phyloP scores from a whole-genome alignment of 2,797 vertebrate genomes.

The Geotria australis region DNA sequence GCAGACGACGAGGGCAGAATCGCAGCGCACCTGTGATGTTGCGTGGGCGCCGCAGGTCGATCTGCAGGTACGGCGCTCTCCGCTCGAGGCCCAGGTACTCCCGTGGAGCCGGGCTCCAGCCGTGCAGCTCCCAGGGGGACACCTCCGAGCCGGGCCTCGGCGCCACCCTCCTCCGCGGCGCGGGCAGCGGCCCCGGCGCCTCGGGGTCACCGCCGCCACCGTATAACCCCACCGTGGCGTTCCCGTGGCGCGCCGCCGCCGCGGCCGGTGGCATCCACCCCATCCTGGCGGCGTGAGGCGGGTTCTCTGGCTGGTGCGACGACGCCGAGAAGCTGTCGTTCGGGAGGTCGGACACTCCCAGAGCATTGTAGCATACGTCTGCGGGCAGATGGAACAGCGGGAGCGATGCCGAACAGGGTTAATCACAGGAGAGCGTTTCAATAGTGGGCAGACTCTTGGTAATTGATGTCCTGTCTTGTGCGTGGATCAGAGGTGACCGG shows the following conservation, averaged over 20 bases:
- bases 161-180: not conserved
- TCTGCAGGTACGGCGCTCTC: slow-evolving; percentile 5
- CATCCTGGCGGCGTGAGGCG: slow-evolving; percentile 8
- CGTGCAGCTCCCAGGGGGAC: slow-evolving; percentile 12
- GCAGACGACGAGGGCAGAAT: too few species aligned
- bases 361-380: slow-evolving; percentile 36
- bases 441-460: too few species aligned
- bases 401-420: slow-evolving; percentile 4
- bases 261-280: not conserved
- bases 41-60: slow-evolving; percentile 20
- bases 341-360: slow-evolving; percentile 22
- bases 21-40: slow-evolving; percentile 35
- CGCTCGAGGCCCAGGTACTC: slow-evolving; percentile 12
- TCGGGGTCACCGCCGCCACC: too few species aligned
- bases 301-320: slow-evolving; percentile 13
- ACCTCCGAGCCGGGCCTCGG: slow-evolving; percentile 8
- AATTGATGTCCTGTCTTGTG: too few species aligned
- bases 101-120: slow-evolving; percentile 23
- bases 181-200: not conserved
- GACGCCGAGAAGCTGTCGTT: slow-evolving; percentile 19
- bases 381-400: slow-evolving; percentile 4
- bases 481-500: too few species aligned
- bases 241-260: not conserved
- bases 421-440: slow-evolving; percentile 4
- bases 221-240: too few species aligned